Conservation (phyloP, 2,113 vertebrate species). For the Manacus vitellinus region DNA sequence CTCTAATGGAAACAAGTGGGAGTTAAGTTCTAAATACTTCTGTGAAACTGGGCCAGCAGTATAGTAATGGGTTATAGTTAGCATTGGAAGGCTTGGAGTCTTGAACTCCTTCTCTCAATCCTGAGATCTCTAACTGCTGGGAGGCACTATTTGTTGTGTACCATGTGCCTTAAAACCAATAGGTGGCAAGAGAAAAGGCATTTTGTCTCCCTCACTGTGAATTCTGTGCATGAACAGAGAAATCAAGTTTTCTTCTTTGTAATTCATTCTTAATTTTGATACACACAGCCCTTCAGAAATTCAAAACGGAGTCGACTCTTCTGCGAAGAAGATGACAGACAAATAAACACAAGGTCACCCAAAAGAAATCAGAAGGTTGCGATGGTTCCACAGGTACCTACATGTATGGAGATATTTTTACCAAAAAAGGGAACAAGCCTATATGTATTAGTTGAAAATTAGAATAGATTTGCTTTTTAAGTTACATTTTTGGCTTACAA, state of each 20-base stretch:
- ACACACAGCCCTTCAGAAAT: constrained; percentile 88
- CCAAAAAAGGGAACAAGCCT: neutral
- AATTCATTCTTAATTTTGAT: constrained; percentile 55
- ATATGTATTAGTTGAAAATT: neutral
- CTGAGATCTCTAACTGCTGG: neutral
- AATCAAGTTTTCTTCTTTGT: neutral
- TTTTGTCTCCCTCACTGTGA: neutral
- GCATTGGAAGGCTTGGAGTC: constrained; percentile 20
- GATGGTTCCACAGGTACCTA: constrained; percentile 87
- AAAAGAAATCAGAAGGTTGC: constrained; percentile 92
- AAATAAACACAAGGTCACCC: constrained; percentile 88
- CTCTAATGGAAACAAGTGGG: constrained; percentile 45
- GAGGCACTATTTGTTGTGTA: neutral
- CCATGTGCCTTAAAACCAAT: neutral
- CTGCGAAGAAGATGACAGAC: constrained; percentile 90
- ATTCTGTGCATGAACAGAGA: constrained; percentile 22
- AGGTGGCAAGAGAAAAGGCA: neutral
- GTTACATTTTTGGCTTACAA: constrained; percentile 3
- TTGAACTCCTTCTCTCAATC: neutral
- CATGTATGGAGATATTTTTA: constrained; percentile 8
- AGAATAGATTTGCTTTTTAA: neutral
- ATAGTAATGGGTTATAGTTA: constrained; percentile 43
- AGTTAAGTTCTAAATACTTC: constrained; percentile 35
- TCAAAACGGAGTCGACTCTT: constrained; percentile 94
- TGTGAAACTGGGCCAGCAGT: constrained; percentile 7